Evolutionary conservation across 2,113 vertebrate species (phyloP).

Genomic region (Lynx canadensis): DNA sequence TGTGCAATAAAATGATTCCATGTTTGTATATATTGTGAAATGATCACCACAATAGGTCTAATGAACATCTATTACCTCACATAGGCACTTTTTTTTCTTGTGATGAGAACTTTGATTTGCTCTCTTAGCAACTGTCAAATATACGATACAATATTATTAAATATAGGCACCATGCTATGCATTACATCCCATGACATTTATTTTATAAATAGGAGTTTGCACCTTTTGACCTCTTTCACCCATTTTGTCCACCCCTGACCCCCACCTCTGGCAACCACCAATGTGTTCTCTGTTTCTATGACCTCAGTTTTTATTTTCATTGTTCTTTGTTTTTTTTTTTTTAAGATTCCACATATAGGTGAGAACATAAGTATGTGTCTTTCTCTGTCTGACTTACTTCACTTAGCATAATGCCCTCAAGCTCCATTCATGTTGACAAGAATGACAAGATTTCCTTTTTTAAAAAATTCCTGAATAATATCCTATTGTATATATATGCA

Average conservation of each 20-base stretch:
- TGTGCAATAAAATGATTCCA: neutral
- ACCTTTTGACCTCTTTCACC: neutral
- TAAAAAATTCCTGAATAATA: neutral
- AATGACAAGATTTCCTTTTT: neutral
- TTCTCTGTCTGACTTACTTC: too few species aligned
- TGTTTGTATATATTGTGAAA: neutral
- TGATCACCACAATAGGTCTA: neutral
- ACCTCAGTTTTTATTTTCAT: neutral
- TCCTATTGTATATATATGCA: neutral
- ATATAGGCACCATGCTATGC: neutral
- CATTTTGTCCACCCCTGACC: neutral
- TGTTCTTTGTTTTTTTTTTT: neutral
- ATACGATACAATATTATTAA: neutral
- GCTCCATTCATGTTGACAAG: too few species aligned
- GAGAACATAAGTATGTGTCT: too few species aligned
- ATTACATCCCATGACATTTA: neutral
- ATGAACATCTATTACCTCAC: neutral
- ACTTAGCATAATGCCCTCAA: too few species aligned
- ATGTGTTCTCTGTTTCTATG: neutral
- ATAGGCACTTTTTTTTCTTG: neutral
- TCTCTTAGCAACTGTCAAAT: neutral
- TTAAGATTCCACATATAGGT: too few species aligned
- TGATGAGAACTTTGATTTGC: neutral
- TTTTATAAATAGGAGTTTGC: neutral
- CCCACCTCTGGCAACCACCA: neutral